A percentile compares a stretch with the other conserved stretches of the same genome.
phyloP scores from a whole-genome alignment of 53 echinoderm and acorn worm species.

The Luidia sarsii region DNA sequence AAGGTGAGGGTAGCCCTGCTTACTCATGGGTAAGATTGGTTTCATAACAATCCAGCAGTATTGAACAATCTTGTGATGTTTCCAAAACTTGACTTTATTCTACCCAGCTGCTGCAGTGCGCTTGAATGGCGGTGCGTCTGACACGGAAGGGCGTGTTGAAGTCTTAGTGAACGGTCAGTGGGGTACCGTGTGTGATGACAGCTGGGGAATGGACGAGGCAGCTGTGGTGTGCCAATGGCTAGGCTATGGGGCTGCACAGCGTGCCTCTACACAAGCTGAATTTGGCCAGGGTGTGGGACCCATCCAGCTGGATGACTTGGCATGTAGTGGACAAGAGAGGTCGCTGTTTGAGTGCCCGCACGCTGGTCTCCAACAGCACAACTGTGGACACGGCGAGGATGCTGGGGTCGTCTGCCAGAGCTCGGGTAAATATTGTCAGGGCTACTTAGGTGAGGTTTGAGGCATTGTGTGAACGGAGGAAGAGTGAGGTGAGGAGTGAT shows the following conservation, averaged over 20 bases:
- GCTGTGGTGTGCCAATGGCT: slow-evolving; percentile 61
- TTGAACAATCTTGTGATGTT: too few relatives aligned
- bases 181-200: slow-evolving; percentile 82
- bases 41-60: too few relatives aligned
- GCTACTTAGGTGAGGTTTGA: too few relatives aligned
- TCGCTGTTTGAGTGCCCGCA: slow-evolving; percentile 58
- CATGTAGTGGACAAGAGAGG: slow-evolving; percentile 61
- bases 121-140: neutral
- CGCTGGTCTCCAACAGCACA: slow-evolving; percentile 32
- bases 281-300: slow-evolving; percentile 61
- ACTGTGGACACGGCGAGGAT: slow-evolving; percentile 74
- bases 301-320: slow-evolving; percentile 60
- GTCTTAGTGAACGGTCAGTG: slow-evolving; percentile 54
- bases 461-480: too few relatives aligned
- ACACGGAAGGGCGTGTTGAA: slow-evolving; percentile 67
- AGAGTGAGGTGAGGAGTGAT: too few relatives aligned
- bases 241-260: slow-evolving; percentile 55
- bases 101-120: neutral
- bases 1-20: too few relatives aligned
- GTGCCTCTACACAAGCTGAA: slow-evolving; percentile 1
- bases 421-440: neutral
- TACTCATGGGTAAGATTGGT: too few relatives aligned
- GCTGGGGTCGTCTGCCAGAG: slow-evolving; percentile 62
- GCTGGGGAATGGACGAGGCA: slow-evolving; percentile 63
- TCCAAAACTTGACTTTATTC: too few relatives aligned